Evolutionary conservation across 2,888 invertebrate species (phyloP).

Genomic region (Lamellibrachia columna): DNA sequence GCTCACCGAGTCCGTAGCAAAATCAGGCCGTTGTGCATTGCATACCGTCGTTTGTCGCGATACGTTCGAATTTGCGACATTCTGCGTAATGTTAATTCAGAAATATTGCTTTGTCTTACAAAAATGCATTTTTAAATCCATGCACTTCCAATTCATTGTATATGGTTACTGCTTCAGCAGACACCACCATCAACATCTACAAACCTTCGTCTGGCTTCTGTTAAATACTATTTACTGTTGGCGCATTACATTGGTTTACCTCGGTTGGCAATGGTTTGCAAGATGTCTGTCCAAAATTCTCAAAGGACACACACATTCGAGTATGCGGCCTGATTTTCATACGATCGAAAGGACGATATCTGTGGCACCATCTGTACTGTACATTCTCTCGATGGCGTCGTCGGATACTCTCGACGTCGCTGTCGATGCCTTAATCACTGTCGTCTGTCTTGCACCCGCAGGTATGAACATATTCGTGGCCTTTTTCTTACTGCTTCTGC

Average conservation of each 20-base stretch:
- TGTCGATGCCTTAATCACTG: not conserved
- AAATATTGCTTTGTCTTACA: no score
- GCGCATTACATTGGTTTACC: not conserved
- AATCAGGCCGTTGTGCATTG: not conserved
- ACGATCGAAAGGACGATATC: not conserved
- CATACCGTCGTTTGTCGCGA: not conserved
- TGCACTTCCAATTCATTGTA: not conserved
- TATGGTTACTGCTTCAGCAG: not conserved
- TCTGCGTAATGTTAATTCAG: not conserved
- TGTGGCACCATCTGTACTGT: not conserved
- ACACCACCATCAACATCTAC: not conserved
- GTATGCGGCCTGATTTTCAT: not conserved
- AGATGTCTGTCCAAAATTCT: not conserved
- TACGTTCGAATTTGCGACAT: not conserved
- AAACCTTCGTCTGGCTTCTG: not conserved
- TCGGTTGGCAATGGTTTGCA: not conserved
- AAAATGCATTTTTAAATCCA: not conserved
- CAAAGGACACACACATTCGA: not conserved
- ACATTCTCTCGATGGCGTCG: not conserved
- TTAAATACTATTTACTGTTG: not conserved
- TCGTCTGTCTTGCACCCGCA: slow-evolving; percentile 27
- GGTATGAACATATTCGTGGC: slow-evolving; percentile 53
- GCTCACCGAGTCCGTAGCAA: not conserved
- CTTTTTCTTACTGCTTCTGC: slow-evolving; percentile 49
- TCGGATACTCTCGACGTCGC: no score